Evolutionary conservation across 2,797 vertebrate species (phyloP), one percentile per base, ranked within the genome.

Genomic region (Galaxias olidus): DNA sequence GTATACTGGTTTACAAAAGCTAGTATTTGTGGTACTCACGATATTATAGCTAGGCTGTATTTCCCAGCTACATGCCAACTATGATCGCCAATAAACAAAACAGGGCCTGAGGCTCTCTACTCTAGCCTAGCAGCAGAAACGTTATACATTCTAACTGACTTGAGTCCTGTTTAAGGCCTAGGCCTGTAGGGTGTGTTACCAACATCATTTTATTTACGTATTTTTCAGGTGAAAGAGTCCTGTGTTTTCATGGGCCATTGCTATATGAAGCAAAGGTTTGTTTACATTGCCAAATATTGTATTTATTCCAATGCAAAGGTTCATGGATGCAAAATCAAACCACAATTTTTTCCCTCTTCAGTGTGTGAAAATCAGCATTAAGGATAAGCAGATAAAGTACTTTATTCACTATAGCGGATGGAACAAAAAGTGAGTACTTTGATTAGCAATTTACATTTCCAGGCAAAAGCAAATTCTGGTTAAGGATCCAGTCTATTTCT

Each of bases 391-490:
- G 91, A 96, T 99, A 87, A 99, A 98, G 84, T 99, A 99, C 91
- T 99, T 99, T 56, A 98, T 99, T 94, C 97, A 99, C 93, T 99
- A 99, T 92, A 99, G 96, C 86, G 97, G 97, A 80, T 99, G 97
- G 97, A 99, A 99, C 94, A 99, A 99, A 90, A 99, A 99, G 96
- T 99, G 89, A 98, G 97, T 93, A 19, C 7, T 42, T 40, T 11
- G 4, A 46, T 62, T 49, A 8, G 4, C 49, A 10, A 30, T 30
- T 3, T 30, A 30, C 30, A 30, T 30, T 30, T 2, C 30, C 3
- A 30, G 30, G 30, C 30, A 30, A 30, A 30, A 30, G 30, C 30
- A 30, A 30, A 30, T 6, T 30, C 6, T 30, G 30, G 30, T 30
- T 30, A 30, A 30, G 30, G 30, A 30, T 30, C 30, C 30, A 30